Conservation (phyloP, 1,140 invertebrate species). For the fruit fly (Drosophila melanogaster) region DNA sequence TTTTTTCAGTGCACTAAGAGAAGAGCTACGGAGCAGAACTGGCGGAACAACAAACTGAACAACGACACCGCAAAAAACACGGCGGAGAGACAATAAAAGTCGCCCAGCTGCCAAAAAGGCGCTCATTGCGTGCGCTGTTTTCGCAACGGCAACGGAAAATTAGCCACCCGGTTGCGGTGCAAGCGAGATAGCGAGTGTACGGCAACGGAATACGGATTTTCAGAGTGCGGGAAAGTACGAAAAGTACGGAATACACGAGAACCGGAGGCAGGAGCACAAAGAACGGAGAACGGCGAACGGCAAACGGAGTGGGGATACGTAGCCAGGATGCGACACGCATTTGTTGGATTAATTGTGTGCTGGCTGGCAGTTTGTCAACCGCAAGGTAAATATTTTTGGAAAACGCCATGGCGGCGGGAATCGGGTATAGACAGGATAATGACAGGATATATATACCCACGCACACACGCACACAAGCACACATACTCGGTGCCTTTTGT, state of each 20-base stretch:
- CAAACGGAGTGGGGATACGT: constrained; percentile 7
- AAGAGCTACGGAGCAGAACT: constrained; percentile 1
- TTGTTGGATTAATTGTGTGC: constrained; percentile 83
- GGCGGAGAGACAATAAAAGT: constrained; percentile 69
- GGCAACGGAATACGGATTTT: constrained; percentile 6
- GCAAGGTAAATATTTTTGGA: constrained; percentile 83
- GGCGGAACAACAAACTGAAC: constrained; percentile 39
- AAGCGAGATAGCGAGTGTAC: background rate
- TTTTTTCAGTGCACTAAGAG: constrained; percentile 6
- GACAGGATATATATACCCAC: constrained; percentile 40
- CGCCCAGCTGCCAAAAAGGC: constrained; percentile 77
- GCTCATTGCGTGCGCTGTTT: constrained; percentile 78
- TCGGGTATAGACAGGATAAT: constrained; percentile 51
- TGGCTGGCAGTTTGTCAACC: constrained; percentile 82
- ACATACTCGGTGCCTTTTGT: constrained; percentile 57
- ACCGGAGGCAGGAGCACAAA: constrained; percentile 6
- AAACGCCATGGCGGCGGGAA: constrained; percentile 24
- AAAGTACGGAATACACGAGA: constrained; percentile 4
- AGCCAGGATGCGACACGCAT: constrained; percentile 75
- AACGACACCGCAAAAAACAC: constrained; percentile 42
- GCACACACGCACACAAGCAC: constrained; percentile 5
- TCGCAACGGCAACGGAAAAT: constrained; percentile 67
- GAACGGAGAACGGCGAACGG: no score
- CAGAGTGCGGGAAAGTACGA: constrained; percentile 16
- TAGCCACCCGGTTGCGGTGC: constrained; percentile 31